Evolutionary conservation across 2,888 invertebrate species (phyloP).

Genomic region (Rotaria sp.): DNA sequence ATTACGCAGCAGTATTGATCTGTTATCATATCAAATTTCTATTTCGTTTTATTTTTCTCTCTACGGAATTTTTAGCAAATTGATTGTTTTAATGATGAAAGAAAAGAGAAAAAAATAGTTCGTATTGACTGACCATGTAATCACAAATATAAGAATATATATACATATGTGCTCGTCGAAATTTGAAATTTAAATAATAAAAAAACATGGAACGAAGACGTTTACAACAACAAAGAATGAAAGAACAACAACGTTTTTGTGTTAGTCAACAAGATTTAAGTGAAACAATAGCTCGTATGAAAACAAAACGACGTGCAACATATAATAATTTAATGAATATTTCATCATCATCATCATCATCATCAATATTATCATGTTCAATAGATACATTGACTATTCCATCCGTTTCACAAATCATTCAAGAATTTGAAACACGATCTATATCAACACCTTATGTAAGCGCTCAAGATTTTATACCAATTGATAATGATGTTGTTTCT

Average conservation of each 20-base stretch:
- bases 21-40: constrained; percentile 1
- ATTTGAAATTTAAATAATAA: background rate
- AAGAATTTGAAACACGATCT: background rate
- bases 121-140: background rate
- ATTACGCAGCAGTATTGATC: background rate
- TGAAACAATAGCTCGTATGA: background rate
- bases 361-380: background rate
- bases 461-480: background rate
- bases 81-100: background rate
- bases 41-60: background rate
- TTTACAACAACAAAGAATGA: background rate
- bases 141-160: background rate
- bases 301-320: background rate
- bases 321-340: background rate
- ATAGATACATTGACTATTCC: background rate
- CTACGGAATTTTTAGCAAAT: background rate
- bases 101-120: background rate
- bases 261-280: constrained; percentile 24
- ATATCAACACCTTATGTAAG: background rate
- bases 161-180: background rate
- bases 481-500: background rate
- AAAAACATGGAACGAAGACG: background rate
- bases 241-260: constrained; percentile 11
- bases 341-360: background rate
- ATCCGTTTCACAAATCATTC: background rate